Conservation (phyloP, 2,113 vertebrate genomes). For the Caranx melampygus region DNA sequence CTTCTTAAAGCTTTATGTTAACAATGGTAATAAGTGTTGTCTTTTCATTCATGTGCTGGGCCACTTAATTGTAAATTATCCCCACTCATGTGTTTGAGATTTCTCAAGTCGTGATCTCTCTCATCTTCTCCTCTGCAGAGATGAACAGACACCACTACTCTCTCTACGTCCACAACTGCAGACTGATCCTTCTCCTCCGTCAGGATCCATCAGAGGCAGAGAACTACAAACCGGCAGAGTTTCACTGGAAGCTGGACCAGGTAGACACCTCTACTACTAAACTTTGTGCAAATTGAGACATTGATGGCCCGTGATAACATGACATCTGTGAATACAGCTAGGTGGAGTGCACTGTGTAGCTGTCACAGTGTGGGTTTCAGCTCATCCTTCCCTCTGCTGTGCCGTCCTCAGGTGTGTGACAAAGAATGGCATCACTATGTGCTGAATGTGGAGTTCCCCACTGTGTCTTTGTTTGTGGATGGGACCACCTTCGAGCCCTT, state of each 20-base stretch:
- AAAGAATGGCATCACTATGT: constrained; percentile 99
- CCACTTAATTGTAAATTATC: not conserved
- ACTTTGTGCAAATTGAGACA: not conserved
- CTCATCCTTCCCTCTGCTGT: not conserved
- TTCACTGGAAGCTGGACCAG: constrained; percentile 98
- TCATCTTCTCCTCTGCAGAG: constrained; percentile 79
- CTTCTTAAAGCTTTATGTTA: too few relatives aligned
- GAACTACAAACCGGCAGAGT: constrained; percentile 93
- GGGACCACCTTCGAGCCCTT: constrained; percentile 92
- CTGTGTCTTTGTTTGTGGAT: constrained; percentile 91
- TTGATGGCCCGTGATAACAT: not conserved
- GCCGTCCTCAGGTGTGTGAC: constrained; percentile 89
- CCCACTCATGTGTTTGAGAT: not conserved
- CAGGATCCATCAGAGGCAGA: constrained; percentile 90
- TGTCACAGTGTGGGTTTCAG: not conserved
- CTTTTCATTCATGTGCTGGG: not conserved
- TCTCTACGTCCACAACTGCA: constrained; percentile 94
- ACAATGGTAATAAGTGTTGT: not conserved
- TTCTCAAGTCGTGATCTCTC: not conserved
- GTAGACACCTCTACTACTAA: constrained; percentile 72
- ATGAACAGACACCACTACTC: constrained; percentile 97
- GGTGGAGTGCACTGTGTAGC: not conserved
- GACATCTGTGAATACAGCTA: not conserved
- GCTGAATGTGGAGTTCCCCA: constrained; percentile 91
- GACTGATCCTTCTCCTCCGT: constrained; percentile 93